These are phyloP conservation scores for Euborellia annulipes DNA, from an alignment of 1,140 invertebrate genomes.

Conservation along the genomic window DNA sequence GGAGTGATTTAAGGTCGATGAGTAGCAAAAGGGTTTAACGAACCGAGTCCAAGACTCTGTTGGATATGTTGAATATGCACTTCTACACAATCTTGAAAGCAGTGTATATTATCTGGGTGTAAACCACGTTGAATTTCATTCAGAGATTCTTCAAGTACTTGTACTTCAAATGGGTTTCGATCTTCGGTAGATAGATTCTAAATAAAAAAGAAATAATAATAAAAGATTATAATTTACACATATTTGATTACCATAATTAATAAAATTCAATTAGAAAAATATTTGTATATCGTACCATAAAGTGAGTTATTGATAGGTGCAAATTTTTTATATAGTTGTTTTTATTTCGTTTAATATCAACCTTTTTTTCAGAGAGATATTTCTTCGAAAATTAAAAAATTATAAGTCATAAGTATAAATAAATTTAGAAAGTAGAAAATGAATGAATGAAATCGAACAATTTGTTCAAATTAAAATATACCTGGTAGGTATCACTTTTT, in stretches of 20 bases:
- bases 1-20: too few relatives aligned
- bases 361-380: too few relatives aligned
- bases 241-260: constrained; percentile 5
- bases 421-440: too few relatives aligned
- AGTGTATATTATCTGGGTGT: constrained; percentile 55
- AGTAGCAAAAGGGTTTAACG: constrained; percentile 7
- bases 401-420: too few relatives aligned
- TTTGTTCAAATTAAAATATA: too few relatives aligned
- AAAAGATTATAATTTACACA: constrained; percentile 4
- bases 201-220: constrained; percentile 17
- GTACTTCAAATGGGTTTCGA: constrained; percentile 78
- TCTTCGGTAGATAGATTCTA: constrained; percentile 77
- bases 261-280: constrained; percentile 6
- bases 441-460: too few relatives aligned
- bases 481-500: too few relatives aligned
- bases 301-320: too few relatives aligned
- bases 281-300: too few relatives aligned
- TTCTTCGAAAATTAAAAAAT: too few relatives aligned
- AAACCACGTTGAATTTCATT: constrained; percentile 72
- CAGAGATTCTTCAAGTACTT: constrained; percentile 83
- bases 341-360: too few relatives aligned
- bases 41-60: constrained; percentile 47
- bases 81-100: constrained; percentile 82
- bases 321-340: too few relatives aligned
- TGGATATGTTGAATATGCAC: constrained; percentile 87